A percentile compares a stretch with the other conserved stretches of the same genome.
Conservation (phyloP, 1,140 invertebrate species). For the roundworm (Caenorhabditis elegans) region DNA sequence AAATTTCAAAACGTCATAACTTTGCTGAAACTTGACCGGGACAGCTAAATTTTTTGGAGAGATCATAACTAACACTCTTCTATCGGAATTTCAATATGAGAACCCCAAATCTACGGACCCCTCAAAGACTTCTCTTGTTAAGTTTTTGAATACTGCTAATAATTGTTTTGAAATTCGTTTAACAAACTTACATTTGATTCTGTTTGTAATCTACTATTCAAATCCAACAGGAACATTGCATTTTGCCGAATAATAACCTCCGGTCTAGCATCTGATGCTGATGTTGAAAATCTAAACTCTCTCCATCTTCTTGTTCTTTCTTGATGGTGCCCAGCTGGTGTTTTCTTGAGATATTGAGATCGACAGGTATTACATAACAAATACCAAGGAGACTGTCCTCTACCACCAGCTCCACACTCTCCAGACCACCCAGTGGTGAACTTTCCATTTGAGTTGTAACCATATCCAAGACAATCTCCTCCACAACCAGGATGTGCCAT, state of each 20-base stretch:
- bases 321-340: slow-evolving; percentile 67
- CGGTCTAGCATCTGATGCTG: slow-evolving; percentile 70
- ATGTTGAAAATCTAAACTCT: slow-evolving; percentile 62
- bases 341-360: slow-evolving; percentile 75
- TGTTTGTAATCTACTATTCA: slow-evolving; percentile 75
- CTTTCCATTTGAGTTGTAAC: slow-evolving; percentile 82
- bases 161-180: too few relatives aligned
- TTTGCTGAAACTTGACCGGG: too few relatives aligned
- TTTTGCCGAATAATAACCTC: slow-evolving; percentile 86
- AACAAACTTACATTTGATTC: slow-evolving; percentile 57
- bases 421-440: slow-evolving; percentile 84
- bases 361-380: slow-evolving; percentile 85
- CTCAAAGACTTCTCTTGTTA: too few relatives aligned
- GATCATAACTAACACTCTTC: too few relatives aligned
- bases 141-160: too few relatives aligned
- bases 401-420: slow-evolving; percentile 82
- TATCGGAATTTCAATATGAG: too few relatives aligned
- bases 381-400: slow-evolving; percentile 80
- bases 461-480: slow-evolving; percentile 80
- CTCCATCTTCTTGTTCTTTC: slow-evolving; percentile 58
- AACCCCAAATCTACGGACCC: too few relatives aligned
- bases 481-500: slow-evolving; percentile 81
- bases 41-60: too few relatives aligned
- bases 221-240: slow-evolving; percentile 86
- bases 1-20: too few relatives aligned